phyloP scores from a whole-genome alignment of 1,140 invertebrate species.

The Bradynema listronoti region DNA sequence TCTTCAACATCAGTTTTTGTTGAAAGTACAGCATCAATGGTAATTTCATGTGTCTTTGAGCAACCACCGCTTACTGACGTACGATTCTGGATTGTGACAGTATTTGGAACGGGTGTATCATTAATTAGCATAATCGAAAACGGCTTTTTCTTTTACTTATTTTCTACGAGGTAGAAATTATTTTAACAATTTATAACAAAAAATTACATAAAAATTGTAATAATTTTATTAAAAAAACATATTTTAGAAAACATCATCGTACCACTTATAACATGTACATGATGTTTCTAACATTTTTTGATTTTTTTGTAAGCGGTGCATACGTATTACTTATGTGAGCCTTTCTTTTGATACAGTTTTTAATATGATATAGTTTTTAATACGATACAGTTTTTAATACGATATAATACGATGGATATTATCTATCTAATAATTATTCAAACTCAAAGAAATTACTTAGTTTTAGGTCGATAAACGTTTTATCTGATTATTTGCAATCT shows the following conservation, averaged over 20 bases:
- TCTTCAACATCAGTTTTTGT: too few relatives aligned
- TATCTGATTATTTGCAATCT: slow-evolving; percentile 45
- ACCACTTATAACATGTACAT: slow-evolving; percentile 47
- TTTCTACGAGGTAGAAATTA: slow-evolving; percentile 43
- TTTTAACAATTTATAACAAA: too few relatives aligned
- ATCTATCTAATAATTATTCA: too few relatives aligned
- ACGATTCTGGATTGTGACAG: slow-evolving; percentile 48
- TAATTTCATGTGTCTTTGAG: slow-evolving; percentile 19
- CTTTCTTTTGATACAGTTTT: too few relatives aligned
- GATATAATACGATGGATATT: too few relatives aligned
- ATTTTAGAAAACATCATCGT: slow-evolving; percentile 41
- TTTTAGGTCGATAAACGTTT: slow-evolving; percentile 51
- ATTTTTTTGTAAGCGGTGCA: slow-evolving; percentile 49
- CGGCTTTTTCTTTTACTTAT: slow-evolving; percentile 45
- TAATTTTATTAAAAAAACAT: slow-evolving; percentile 13
- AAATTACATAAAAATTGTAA: background rate
- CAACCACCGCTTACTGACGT: slow-evolving; percentile 39
- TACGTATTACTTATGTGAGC: slow-evolving; percentile 51
- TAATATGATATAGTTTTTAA: too few relatives aligned
- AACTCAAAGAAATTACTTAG: too few relatives aligned
- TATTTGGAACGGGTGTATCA: slow-evolving; percentile 47
- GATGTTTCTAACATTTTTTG: slow-evolving; percentile 51
- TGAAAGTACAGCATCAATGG: too few relatives aligned
- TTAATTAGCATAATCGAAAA: slow-evolving; percentile 44
- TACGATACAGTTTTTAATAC: too few relatives aligned